Percentiles rank a stretch among this genome's conserved stretches.
phyloP scores from a whole-genome alignment of 1,140 invertebrate genomes.

The Wiebesia pumilae region DNA sequence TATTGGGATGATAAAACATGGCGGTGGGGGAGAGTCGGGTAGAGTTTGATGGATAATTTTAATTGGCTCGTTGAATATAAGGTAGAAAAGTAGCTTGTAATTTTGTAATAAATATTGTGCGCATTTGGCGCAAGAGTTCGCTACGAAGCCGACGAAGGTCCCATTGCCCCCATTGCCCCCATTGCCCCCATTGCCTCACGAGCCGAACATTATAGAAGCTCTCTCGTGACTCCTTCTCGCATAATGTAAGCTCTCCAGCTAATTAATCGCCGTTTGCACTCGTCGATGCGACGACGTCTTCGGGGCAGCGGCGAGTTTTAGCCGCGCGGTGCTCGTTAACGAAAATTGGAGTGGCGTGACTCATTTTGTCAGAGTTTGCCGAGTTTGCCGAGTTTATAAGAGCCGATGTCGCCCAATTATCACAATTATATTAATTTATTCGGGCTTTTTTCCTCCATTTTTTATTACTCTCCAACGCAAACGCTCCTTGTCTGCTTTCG shows the following conservation, averaged over 20 bases:
- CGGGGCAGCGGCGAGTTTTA: background rate
- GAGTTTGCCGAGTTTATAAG: no score
- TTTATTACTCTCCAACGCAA: background rate
- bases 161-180: background rate
- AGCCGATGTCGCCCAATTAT: constrained; percentile 44
- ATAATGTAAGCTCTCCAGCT: constrained; percentile 44
- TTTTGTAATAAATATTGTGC: constrained; percentile 29
- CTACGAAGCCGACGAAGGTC: background rate
- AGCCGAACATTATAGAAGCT: constrained; percentile 34
- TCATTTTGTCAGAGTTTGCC: constrained; percentile 26
- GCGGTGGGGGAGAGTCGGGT: constrained; percentile 3
- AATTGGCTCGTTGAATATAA: constrained; percentile 50
- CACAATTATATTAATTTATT: constrained; percentile 52
- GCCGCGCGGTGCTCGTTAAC: constrained; percentile 38
- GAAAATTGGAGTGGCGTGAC: constrained; percentile 54
- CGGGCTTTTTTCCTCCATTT: constrained; percentile 1
- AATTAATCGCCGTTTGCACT: constrained; percentile 51
- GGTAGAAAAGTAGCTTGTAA: constrained; percentile 37
- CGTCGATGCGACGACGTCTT: background rate
- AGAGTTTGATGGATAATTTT: constrained; percentile 48
- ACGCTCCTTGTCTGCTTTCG: background rate
- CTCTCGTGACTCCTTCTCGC: constrained; percentile 44
- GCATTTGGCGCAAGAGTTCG: background rate
- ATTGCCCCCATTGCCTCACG: constrained; percentile 32
- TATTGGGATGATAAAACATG: background rate